These are phyloP conservation scores for Leptocoma aspasia DNA, from an alignment of 2,113 vertebrate genomes.

Conservation along the genomic window DNA sequence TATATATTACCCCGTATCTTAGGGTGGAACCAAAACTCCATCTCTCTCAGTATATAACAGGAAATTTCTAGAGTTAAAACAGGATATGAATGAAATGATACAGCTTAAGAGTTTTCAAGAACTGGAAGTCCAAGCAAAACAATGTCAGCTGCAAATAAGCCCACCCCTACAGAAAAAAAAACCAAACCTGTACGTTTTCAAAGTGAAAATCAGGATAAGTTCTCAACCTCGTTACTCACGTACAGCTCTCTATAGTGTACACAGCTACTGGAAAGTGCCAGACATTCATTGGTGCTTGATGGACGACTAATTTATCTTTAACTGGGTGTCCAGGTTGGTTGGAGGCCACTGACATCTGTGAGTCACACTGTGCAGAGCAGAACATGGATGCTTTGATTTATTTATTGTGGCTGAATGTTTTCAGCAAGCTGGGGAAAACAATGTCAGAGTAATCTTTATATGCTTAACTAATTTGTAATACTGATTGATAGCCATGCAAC, in stretches of 20 bases:
- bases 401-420: background rate
- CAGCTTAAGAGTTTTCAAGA: background rate
- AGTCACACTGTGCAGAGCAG: background rate
- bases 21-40: background rate
- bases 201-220: background rate
- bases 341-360: background rate
- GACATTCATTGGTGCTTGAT: background rate
- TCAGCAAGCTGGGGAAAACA: background rate
- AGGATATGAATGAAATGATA: background rate
- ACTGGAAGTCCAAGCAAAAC: background rate
- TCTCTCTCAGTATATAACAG: background rate
- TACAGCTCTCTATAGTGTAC: background rate
- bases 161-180: rapidly evolving
- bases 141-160: background rate
- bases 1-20: background rate
- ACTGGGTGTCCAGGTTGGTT: background rate
- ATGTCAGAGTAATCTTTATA: background rate
- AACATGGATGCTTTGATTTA: background rate
- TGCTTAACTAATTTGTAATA: background rate
- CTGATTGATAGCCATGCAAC: conserved; percentile 3
- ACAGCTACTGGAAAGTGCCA: background rate
- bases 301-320: conserved; percentile 2
- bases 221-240: background rate
- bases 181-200: rapidly evolving
- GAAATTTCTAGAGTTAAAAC: background rate